A percentile compares a stretch with the other conserved stretches of the same genome.
Conservation (phyloP, 37 sponge, comb jelly and placozoan species). For the Trichoplax adhaerens region DNA sequence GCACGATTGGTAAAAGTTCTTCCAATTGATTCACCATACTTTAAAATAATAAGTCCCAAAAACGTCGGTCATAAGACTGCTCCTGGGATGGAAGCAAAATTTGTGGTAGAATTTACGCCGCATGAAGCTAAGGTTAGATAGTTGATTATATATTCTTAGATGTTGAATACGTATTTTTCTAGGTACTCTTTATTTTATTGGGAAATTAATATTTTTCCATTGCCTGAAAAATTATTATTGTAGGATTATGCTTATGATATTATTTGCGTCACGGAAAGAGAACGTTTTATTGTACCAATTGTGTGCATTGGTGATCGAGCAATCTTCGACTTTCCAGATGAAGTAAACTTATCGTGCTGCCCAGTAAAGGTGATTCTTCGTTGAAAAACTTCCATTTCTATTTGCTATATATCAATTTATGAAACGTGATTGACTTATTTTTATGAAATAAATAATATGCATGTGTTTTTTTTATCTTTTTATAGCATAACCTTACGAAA, state of each 20-base stretch:
- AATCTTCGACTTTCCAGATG: slow-evolving; percentile 92
- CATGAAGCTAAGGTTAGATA: slow-evolving; percentile 44
- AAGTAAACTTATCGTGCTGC: slow-evolving; percentile 58
- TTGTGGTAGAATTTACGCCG: slow-evolving; percentile 68
- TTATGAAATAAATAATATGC: too few relatives aligned
- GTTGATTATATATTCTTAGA: neutral
- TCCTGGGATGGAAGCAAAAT: slow-evolving; percentile 89
- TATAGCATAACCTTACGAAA: too few relatives aligned
- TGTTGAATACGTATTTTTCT: neutral
- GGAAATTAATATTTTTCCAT: neutral
- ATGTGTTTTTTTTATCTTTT: too few relatives aligned
- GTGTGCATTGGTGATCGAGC: slow-evolving; percentile 69
- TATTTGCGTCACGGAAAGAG: slow-evolving; percentile 78
- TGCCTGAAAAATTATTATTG: neutral
- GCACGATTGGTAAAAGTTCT: slow-evolving; percentile 66
- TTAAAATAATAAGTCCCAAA: slow-evolving; percentile 42
- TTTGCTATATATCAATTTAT: neutral
- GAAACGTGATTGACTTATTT: too few relatives aligned
- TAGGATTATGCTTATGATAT: slow-evolving; percentile 85
- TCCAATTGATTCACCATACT: slow-evolving; percentile 83
- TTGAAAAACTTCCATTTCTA: neutral
- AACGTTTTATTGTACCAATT: slow-evolving; percentile 80
- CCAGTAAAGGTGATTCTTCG: slow-evolving; percentile 57
- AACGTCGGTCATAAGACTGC: slow-evolving; percentile 74
- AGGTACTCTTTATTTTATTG: neutral